A percentile compares a stretch with the other conserved stretches of the same genome.
These are phyloP conservation scores for Drosophila miranda DNA, from an alignment of 1,140 invertebrate species.

Conservation along the genomic window DNA sequence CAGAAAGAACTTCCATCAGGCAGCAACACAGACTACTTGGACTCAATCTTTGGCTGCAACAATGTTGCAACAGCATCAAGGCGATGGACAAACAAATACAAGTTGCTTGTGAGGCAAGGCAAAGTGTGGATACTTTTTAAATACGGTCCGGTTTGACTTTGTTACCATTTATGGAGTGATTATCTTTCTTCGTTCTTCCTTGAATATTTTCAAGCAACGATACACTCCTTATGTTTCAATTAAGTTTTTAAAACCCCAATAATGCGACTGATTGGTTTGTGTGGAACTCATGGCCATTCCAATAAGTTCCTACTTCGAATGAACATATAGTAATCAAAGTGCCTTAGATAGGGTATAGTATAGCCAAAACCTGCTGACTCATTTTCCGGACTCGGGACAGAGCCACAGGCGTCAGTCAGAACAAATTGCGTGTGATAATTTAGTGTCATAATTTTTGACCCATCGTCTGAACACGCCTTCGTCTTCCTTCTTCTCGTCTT, in stretches of 20 bases:
- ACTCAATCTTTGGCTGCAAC: constrained; percentile 59
- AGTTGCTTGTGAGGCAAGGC: background rate
- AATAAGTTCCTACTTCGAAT: too few relatives aligned
- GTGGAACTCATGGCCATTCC: too few relatives aligned
- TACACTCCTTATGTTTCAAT: too few relatives aligned
- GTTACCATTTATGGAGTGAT: too few relatives aligned
- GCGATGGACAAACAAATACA: constrained; percentile 31
- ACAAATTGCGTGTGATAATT: constrained; percentile 76
- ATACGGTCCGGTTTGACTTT: background rate
- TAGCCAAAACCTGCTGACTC: constrained; percentile 59
- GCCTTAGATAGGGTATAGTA: background rate
- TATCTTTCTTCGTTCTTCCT: too few relatives aligned
- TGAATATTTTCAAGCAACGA: background rate
- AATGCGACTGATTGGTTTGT: too few relatives aligned
- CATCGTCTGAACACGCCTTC: constrained; percentile 2
- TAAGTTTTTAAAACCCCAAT: too few relatives aligned
- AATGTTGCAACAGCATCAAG: constrained; percentile 54
- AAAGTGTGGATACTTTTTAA: constrained; percentile 10
- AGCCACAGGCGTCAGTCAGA: constrained; percentile 29
- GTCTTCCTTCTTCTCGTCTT: constrained; percentile 25
- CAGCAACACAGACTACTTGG: constrained; percentile 21
- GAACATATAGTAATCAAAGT: too few relatives aligned
- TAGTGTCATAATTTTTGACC: constrained; percentile 77
- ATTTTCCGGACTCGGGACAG: constrained; percentile 17
- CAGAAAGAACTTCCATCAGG: constrained; percentile 32